Evolutionary conservation across 2,797 vertebrate genomes (phyloP), one percentile per base, ranked within the genome.

Genomic region (Brachyalestes nurse): DNA sequence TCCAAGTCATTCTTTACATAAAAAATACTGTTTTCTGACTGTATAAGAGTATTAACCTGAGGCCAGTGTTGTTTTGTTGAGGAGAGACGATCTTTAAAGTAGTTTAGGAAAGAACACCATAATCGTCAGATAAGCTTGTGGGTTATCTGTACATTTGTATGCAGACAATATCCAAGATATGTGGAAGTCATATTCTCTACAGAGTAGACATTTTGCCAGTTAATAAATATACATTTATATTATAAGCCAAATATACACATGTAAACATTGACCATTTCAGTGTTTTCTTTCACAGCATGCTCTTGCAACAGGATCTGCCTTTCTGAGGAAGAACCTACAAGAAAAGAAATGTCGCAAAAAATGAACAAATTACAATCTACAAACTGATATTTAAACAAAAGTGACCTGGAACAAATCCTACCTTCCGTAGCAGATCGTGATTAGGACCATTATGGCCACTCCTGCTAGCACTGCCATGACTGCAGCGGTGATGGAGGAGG

Each of bases 261-360:
- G 57, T 79, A 16, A 75, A 82, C 9, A 58, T 0, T 55, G 53
- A 60, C 79, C 88, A 57, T 53, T 57, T 86, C 51, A 83, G 12
- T 79, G 83, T 84, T 90, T 89, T 53, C 77, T 79, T 70, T 88
- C 88, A 76, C 92, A 94, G 85, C 91, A 92, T 78, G 81, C 82
- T 25, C 86, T 69, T n/a, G 79, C 77, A 45, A 83, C 73, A 17
- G 85, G 49, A 12, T 89, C 89, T 61, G 88, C 88, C 86, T 88
- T 93, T 79, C 84, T 88, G 2, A 89, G 85, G 72, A 92, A 89
- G 88, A 89, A 90, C 83, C 94, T 95, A 89, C 21, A 90, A 89
- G 51, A 75, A 83, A 49, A 45, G 55, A 55, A 65, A 5, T n/a
- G 23, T 14, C 4, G 19, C 9, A 34, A 38, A 81, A 17, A 34